phyloP scores from a whole-genome alignment of 2,888 invertebrate species.

The Pheosia gnoma region DNA sequence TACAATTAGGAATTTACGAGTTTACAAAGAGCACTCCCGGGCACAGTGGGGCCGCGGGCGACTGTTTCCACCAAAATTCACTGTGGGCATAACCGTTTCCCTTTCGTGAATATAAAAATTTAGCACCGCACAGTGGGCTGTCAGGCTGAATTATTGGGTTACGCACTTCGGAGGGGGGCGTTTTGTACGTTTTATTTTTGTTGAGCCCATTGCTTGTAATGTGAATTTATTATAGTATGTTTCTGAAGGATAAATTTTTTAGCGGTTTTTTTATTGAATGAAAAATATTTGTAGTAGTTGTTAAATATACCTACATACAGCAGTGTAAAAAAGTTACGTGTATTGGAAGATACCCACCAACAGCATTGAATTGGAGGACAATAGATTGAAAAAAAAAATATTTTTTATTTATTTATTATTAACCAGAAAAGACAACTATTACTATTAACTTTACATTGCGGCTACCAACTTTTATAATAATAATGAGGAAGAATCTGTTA shows the following conservation, averaged over 20 bases:
- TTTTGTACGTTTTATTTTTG: slow-evolving; percentile 48
- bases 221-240: slow-evolving; percentile 49
- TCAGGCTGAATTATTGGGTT: slow-evolving; percentile 59
- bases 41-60: slow-evolving; percentile 30
- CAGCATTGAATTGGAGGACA: too few species aligned
- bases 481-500: too few species aligned
- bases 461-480: too few species aligned
- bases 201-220: slow-evolving; percentile 50
- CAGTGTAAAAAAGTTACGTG: too few species aligned
- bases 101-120: slow-evolving; percentile 71
- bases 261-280: background rate
- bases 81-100: slow-evolving; percentile 73
- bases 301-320: too few species aligned
- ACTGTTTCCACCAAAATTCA: slow-evolving; percentile 60
- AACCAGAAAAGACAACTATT: too few species aligned
- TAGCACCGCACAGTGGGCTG: slow-evolving; percentile 65
- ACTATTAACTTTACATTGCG: too few species aligned
- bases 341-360: too few species aligned
- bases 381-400: too few species aligned
- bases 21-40: slow-evolving; percentile 42
- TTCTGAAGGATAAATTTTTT: slow-evolving; percentile 37
- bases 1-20: slow-evolving; percentile 27
- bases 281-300: background rate
- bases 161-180: slow-evolving; percentile 23
- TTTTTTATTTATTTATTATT: too few species aligned